Conservation (phyloP, 1,140 invertebrate species). For the Alviniconcha marisindica region DNA sequence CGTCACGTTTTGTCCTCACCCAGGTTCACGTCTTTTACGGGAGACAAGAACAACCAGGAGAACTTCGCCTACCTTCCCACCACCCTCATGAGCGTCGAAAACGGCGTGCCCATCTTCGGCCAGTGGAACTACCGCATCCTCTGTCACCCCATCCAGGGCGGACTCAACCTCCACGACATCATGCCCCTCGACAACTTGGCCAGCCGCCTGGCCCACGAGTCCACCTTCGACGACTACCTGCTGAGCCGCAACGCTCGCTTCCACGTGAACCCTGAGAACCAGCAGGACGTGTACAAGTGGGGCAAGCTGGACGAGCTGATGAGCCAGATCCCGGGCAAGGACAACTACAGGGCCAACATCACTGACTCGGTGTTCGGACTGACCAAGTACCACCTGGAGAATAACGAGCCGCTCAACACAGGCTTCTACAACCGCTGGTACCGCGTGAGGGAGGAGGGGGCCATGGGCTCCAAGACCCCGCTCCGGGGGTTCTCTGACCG, state of each 20-base stretch:
- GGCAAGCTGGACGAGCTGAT: conserved; percentile 58
- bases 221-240: conserved; percentile 42
- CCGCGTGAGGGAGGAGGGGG: conserved; percentile 47
- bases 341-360: conserved; percentile 62
- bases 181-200: conserved; percentile 58
- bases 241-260: conserved; percentile 47
- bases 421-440: conserved; percentile 63
- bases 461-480: conserved; percentile 52
- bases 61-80: conserved; percentile 59
- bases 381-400: background rate
- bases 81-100: conserved; percentile 50
- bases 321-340: conserved; percentile 64
- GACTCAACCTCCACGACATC: conserved; percentile 49
- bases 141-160: conserved; percentile 58
- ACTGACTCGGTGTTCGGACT: conserved; percentile 53
- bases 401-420: conserved; percentile 53
- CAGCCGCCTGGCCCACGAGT: conserved; percentile 39
- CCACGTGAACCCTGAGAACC: conserved; percentile 14
- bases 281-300: background rate
- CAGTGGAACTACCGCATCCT: conserved; percentile 71
- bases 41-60: conserved; percentile 55
- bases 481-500: conserved; percentile 64
- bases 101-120: conserved; percentile 51
- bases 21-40: conserved; percentile 58
- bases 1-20: no score